Conservation (phyloP, 64 coral and sea anemone species). For the Actinia tenebrosa region DNA sequence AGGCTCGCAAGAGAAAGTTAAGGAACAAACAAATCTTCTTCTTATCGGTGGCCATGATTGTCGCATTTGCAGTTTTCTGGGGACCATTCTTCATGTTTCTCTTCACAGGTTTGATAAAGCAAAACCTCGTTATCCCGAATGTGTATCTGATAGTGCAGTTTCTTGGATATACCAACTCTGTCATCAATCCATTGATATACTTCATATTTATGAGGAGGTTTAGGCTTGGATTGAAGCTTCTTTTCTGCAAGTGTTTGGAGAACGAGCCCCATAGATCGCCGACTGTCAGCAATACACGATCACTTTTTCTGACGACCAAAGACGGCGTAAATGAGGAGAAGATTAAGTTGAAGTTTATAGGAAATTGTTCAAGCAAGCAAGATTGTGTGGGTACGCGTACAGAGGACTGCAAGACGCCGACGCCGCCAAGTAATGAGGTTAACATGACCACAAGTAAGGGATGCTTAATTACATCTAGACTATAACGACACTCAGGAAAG, state of each 20-base stretch:
- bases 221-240: not conserved
- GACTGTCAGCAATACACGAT: not conserved
- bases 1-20: not conserved
- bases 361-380: not conserved
- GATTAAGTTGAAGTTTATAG: not conserved
- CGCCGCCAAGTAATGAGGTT: too few species aligned
- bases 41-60: not conserved
- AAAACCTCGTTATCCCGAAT: not conserved
- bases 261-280: not conserved
- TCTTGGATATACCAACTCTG: not conserved
- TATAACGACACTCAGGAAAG: too few species aligned
- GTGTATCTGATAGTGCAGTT: not conserved
- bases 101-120: not conserved
- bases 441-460: too few species aligned
- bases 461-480: too few species aligned
- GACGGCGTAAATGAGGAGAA: not conserved
- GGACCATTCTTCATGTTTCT: not conserved
- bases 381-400: too few species aligned
- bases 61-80: not conserved
- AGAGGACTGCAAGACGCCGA: too few species aligned
- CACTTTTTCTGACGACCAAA: not conserved
- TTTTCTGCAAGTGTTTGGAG: not conserved
- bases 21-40: constrained; percentile 1
- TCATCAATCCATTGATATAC: not conserved
- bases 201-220: not conserved